phyloP scores from a whole-genome alignment of 2,113 vertebrate species.

The human region DNA sequence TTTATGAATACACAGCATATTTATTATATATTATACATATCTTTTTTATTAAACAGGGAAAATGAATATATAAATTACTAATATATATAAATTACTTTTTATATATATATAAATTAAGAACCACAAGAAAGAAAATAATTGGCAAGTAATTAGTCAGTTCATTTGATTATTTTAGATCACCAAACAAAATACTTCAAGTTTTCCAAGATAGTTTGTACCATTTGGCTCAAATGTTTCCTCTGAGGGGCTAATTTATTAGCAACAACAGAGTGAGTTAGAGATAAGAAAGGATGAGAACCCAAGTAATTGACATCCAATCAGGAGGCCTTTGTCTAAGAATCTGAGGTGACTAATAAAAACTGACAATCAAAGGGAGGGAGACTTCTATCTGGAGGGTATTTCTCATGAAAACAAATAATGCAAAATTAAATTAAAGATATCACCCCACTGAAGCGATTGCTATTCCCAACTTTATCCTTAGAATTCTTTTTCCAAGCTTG shows the following conservation, averaged over 20 bases:
- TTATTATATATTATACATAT: too few relatives aligned
- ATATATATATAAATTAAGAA: neutral
- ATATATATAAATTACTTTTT: too few relatives aligned
- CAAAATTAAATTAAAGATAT: neutral
- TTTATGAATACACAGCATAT: too few relatives aligned
- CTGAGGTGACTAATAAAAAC: neutral
- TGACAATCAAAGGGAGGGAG: neutral
- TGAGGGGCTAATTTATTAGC: neutral
- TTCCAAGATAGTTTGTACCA: neutral
- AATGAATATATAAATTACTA: too few relatives aligned
- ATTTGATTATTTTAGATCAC: neutral
- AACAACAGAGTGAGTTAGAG: neutral
- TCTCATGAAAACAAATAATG: neutral
- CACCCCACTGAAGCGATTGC: neutral
- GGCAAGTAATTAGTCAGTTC: neutral
- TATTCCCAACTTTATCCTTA: neutral
- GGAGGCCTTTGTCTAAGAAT: neutral
- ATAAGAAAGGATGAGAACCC: neutral
- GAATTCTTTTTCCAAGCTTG: neutral
- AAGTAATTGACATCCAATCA: neutral
- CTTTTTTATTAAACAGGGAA: too few relatives aligned
- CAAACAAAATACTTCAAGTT: neutral
- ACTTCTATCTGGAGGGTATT: neutral
- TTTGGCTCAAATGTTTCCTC: neutral
- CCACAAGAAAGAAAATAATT: neutral